These are phyloP conservation scores for Nycticorax nycticorax DNA, from an alignment of 2,113 vertebrate species.

Conservation along the genomic window DNA sequence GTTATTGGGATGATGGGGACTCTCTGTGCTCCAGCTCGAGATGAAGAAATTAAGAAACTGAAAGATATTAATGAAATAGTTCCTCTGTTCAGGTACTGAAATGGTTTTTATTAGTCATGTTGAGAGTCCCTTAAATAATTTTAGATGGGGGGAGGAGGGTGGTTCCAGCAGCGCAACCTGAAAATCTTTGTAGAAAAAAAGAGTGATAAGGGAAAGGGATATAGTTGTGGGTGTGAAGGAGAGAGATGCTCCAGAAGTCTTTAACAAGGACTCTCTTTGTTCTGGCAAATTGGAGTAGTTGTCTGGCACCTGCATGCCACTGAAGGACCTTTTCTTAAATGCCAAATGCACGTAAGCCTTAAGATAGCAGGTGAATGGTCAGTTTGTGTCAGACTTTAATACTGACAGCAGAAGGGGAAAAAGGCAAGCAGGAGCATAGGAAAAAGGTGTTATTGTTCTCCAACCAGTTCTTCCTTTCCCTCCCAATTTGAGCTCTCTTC, in stretches of 20 bases:
- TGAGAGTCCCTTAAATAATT: background rate
- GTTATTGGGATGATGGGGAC: conserved; percentile 93
- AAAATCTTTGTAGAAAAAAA: background rate
- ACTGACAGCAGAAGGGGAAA: background rate
- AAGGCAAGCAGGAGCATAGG: background rate
- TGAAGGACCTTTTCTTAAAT: background rate
- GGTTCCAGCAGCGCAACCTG: background rate
- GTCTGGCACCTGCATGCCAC: background rate
- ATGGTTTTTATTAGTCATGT: background rate
- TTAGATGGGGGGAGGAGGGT: too few relatives aligned
- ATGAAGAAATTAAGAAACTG: conserved; percentile 88
- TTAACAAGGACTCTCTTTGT: background rate
- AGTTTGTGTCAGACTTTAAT: background rate
- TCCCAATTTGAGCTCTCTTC: background rate
- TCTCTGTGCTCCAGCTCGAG: conserved; percentile 91
- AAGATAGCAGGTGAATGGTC: background rate
- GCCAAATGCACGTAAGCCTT: background rate
- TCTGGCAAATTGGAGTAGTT: background rate
- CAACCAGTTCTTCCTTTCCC: background rate
- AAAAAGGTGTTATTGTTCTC: background rate
- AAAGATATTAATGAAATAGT: conserved; percentile 87
- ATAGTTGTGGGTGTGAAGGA: background rate
- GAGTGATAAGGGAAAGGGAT: background rate
- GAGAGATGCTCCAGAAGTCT: background rate
- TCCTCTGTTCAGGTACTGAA: conserved; percentile 87